A percentile compares a stretch with the other conserved stretches of the same genome.
phyloP scores from a whole-genome alignment of 1,140 invertebrate genomes.

The Caenorhabditis latens region DNA sequence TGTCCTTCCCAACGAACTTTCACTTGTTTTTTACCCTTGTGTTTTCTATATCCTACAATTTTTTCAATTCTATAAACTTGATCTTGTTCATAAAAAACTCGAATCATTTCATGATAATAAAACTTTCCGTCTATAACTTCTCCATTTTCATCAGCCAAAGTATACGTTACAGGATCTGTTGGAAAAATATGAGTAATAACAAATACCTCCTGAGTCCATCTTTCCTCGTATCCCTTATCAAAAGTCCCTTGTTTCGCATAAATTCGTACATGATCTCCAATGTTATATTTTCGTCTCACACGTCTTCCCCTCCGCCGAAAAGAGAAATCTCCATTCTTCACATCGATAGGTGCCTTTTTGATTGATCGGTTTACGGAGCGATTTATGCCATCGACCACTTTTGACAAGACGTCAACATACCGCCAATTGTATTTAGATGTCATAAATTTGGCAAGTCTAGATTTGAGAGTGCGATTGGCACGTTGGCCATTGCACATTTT shows the following conservation, averaged over 20 bases:
- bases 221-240: background rate
- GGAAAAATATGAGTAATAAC: background rate
- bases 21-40: background rate
- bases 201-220: background rate
- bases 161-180: background rate
- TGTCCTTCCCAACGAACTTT: background rate
- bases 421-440: background rate
- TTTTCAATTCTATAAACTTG: background rate
- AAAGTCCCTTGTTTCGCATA: background rate
- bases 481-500: constrained; percentile 2
- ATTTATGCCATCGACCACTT: background rate
- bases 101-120: background rate
- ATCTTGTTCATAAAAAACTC: background rate
- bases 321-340: background rate
- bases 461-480: background rate
- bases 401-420: background rate
- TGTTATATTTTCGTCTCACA: background rate
- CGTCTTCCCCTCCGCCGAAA: background rate
- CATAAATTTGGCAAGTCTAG: background rate
- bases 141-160: background rate
- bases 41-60: background rate
- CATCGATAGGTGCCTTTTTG: background rate
- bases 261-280: constrained; percentile 7
- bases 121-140: background rate
- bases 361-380: background rate